Base-by-base conservation (phyloP, 2,888 invertebrate genomes). In the Dryococelus australis region DNA sequence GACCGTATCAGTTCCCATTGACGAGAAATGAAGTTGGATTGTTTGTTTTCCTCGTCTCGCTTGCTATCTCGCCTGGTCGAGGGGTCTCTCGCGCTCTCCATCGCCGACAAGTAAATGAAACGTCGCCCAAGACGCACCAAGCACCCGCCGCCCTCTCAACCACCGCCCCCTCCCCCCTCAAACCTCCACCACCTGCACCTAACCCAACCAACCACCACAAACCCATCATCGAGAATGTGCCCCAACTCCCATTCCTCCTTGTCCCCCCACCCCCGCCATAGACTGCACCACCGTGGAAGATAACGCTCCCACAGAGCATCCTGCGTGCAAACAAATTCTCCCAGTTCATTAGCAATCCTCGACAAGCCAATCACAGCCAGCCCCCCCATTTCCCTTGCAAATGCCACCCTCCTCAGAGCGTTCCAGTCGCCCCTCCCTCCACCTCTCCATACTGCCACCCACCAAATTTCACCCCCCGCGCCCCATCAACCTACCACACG, bases 1-100 rank as follows among this genome's bases (percentile, higher is more conserved):
- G 16, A 65, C 65, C 10, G 65, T 65, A 65, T 65, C 65, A 65
- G 65, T 24, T 65, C 65, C 20, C 16, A 16, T 65, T 24, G 65
- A 65, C 65, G 65, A 65, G 65, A 65, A 65, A 65, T 65, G 65
- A 65, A 65, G 65, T 65, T 65, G 65, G 65, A 65, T 65, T 65
- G 65, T 65, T 65, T 65, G 65, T 65, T 65, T 24, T 65, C 65
- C 24, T 20, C 65, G 65, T 65, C 65, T 65, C 65, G 65, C 24
- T 65, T 16, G 65, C 65, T 65, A 65, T 65, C 65, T 65, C 65
- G 65, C 20, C 24, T n/a, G n/a, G 24, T 65, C 65, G 10, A 8
- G 16, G 65, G 10, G 9, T 47, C 65, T 20, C 16, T 8, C 65
- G 65, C 6, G 10, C 20, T 65, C 65, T 65, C 65, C 24, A 65